Evolutionary conservation across 2,797 vertebrate species (phyloP).

Genomic region (Chelon labrosus): DNA sequence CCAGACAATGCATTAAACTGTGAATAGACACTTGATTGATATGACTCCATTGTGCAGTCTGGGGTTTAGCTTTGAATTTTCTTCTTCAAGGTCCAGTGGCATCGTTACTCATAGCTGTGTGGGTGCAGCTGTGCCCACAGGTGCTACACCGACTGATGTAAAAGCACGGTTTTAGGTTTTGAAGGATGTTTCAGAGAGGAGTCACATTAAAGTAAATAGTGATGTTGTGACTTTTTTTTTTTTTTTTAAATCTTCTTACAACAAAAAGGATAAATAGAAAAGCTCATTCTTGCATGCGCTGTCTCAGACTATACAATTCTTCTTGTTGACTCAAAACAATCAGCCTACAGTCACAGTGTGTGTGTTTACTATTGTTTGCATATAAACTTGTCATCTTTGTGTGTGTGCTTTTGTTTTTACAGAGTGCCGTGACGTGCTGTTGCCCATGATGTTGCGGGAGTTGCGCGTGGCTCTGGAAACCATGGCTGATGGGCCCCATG

Average conservation of each 20-base stretch:
- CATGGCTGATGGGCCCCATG: slow-evolving; percentile 80
- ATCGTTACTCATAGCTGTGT: slow-evolving; percentile 62
- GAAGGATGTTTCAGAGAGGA: slow-evolving; percentile 24
- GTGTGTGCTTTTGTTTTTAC: slow-evolving; percentile 18
- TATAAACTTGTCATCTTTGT: slow-evolving; percentile 78
- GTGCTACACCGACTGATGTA: slow-evolving; percentile 44
- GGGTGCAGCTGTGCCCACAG: slow-evolving; percentile 47
- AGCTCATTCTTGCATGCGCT: background rate
- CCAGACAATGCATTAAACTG: slow-evolving; percentile 43
- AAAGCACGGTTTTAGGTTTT: slow-evolving; percentile 26
- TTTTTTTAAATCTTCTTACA: slow-evolving; percentile 13
- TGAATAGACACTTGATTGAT: slow-evolving; percentile 68
- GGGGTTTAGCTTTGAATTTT: slow-evolving; percentile 40
- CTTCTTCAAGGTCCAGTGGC: slow-evolving; percentile 44
- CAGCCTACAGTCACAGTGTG: too few relatives aligned
- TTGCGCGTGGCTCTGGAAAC: slow-evolving; percentile 86
- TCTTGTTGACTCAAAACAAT: background rate
- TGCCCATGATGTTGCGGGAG: slow-evolving; percentile 96
- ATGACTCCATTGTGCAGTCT: slow-evolving; percentile 32
- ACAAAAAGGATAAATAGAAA: slow-evolving; percentile 29
- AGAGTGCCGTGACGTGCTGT: slow-evolving; percentile 96
- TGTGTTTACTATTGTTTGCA: background rate
- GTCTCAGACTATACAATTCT: background rate
- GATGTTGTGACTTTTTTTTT: slow-evolving; percentile 33
- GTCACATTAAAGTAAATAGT: slow-evolving; percentile 25